Evolutionary conservation across 2,113 vertebrate genomes (phyloP).

Genomic region (Solenodon paradoxus): DNA sequence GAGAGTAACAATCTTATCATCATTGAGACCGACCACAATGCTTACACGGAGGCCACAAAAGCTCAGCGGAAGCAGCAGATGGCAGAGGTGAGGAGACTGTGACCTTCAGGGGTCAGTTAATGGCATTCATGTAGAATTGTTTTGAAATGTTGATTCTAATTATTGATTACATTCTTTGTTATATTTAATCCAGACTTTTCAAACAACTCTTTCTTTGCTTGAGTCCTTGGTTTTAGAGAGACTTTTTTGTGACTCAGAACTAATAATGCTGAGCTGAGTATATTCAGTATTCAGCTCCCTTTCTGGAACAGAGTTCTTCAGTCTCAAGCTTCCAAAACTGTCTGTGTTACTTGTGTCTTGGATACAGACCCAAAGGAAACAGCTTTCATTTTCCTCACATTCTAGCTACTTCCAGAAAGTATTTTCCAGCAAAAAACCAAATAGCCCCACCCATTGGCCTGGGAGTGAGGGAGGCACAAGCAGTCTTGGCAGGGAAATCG

Average conservation of each 20-base stretch:
- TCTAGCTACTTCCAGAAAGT: background rate
- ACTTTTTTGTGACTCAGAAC: background rate
- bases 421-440: background rate
- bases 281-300: background rate
- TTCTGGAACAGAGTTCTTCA: background rate
- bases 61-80: slow-evolving; percentile 99
- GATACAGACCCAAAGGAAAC: background rate
- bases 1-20: slow-evolving; percentile 97
- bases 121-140: background rate
- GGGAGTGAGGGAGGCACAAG: background rate
- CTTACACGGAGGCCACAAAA: slow-evolving; percentile 98
- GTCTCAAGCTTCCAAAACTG: background rate
- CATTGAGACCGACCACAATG: slow-evolving; percentile 98
- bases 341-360: background rate
- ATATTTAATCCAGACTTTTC: background rate
- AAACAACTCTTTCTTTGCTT: background rate
- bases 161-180: background rate
- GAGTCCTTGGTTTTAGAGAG: background rate
- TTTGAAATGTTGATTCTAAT: background rate
- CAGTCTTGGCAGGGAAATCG: background rate
- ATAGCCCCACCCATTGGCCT: background rate
- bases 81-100: slow-evolving; percentile 90
- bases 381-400: background rate
- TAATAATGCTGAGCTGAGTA: background rate
- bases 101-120: background rate